phyloP scores from a whole-genome alignment of 2,888 invertebrate species.

The Erebia aethiops region DNA sequence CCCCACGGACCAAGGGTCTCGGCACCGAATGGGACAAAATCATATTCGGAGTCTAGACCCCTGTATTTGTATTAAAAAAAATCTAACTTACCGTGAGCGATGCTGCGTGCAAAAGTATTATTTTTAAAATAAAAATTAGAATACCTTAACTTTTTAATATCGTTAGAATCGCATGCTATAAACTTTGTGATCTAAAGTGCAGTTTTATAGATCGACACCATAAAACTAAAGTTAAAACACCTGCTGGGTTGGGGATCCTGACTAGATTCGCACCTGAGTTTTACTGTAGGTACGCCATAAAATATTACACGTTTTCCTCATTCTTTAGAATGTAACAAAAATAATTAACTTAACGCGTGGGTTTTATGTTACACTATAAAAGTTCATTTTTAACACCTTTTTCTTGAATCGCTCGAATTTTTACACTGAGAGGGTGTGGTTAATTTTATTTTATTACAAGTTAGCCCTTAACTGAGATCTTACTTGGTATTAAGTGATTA shows the following conservation, averaged over 20 bases:
- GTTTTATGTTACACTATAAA: conserved; percentile 8
- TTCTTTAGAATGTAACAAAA: neutral
- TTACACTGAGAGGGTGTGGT: neutral
- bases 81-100: too few relatives aligned
- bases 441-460: too few relatives aligned
- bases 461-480: too few relatives aligned
- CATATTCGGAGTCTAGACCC: too few relatives aligned
- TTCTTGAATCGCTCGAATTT: neutral
- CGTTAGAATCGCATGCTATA: neutral
- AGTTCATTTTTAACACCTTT: neutral
- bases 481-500: too few relatives aligned
- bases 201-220: neutral
- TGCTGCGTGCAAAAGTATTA: too few relatives aligned
- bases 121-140: neutral
- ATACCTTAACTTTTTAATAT: neutral
- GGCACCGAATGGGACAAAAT: too few relatives aligned
- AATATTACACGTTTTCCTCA: neutral
- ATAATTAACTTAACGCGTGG: neutral
- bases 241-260: neutral
- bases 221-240: conserved; percentile 6
- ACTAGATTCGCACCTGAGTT: conserved; percentile 7
- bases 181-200: neutral
- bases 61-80: too few relatives aligned
- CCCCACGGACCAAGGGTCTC: too few relatives aligned
- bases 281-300: neutral